Conservation (phyloP, 2,113 vertebrate species). For the Brienomyrus longianalis region DNA sequence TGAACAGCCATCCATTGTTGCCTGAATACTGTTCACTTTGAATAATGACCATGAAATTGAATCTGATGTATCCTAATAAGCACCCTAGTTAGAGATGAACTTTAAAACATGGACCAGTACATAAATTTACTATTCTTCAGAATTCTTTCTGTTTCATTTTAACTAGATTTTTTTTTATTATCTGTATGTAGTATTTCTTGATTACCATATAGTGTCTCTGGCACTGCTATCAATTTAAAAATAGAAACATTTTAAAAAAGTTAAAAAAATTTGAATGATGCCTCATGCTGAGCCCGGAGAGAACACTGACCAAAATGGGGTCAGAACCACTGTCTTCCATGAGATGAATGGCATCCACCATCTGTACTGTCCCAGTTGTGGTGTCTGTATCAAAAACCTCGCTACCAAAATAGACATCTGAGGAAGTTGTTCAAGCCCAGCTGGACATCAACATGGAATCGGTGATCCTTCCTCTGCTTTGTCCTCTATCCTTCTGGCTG, state of each 20-base stretch:
- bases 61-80: not conserved
- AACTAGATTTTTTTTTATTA: not conserved
- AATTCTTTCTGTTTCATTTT: not conserved
- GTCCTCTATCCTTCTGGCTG: not conserved
- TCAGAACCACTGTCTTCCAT: not conserved
- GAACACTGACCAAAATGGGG: not conserved
- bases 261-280: not conserved
- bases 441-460: not conserved
- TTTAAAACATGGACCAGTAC: not conserved
- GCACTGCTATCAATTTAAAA: not conserved
- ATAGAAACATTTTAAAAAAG: not conserved
- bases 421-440: not conserved
- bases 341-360: not conserved
- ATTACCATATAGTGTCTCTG: not conserved
- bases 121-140: not conserved
- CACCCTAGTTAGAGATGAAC: not conserved
- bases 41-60: not conserved
- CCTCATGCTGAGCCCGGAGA: not conserved
- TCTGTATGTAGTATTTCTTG: not conserved
- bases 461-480: not conserved
- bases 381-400: not conserved
- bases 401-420: not conserved
- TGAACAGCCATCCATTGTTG: not conserved
- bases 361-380: not conserved
- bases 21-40: not conserved